Base-by-base conservation (phyloP, 2,888 invertebrate genomes). In the Amiota minor region DNA sequence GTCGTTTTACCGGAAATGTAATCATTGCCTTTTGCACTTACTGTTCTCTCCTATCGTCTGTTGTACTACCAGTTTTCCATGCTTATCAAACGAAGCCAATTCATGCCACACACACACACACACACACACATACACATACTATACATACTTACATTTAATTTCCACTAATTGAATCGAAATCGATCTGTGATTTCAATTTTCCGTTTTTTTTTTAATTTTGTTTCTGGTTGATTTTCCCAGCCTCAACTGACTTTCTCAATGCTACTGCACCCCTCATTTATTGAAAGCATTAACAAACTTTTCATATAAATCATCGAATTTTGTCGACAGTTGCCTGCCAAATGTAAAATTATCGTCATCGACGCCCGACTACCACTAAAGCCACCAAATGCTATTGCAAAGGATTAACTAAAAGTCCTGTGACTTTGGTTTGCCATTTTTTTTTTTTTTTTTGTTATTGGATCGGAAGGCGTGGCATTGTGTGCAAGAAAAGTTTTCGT, bases 91-190 rank as follows among this genome's bases (percentile, higher is more conserved):
- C 70, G 74, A 53, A 75, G 73, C 50, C 35, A 11, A 9, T 16
- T 53, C n/a, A 23, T 50, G 35, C 23, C 23, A 74, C 69, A 70
- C 56, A 68, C 62, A 70, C 72, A 71, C 55, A 68, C 72, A 71
- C 62, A 46, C 49, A 11, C 64, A 35, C 72, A 71, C 62, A 46
- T 46, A 11, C 64, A 35, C 1, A 23, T 35, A 35, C 6, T 35
- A 35, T 76, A 76, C 78, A 84, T 75, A 82, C 84, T 84, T 81
- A 81, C 83, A 86, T 83, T 86, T 83, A 83, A 83, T 86, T 83
- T 86, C 78, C 83, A 85, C 85, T 83, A 83, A 83, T 83, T 86
- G 86, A 86, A 85, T 86, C 80, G 85, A 86, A 83, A 86, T 86
- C 86, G 83, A 83, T 83, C 85, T 81, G 75, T 79, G 79, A 77